A percentile compares a stretch with the other conserved stretches of the same genome.
Conservation (phyloP, 1,140 invertebrate genomes). For the Trissolcus basalis region DNA sequence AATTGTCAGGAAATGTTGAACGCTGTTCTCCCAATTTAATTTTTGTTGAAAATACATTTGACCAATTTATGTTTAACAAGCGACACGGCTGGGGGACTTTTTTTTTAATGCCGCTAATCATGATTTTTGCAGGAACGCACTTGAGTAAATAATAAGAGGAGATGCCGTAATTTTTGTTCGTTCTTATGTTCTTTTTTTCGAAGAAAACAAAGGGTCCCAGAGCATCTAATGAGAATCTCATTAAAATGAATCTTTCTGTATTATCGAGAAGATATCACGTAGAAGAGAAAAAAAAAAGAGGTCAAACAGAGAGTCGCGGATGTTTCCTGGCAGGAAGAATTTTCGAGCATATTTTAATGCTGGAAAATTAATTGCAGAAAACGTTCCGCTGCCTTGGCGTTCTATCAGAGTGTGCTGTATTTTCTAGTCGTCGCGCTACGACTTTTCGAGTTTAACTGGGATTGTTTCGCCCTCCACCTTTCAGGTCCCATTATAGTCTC, state of each 20-base stretch:
- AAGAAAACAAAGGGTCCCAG: slow-evolving; percentile 28
- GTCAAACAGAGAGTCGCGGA: slow-evolving; percentile 32
- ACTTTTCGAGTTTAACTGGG: slow-evolving; percentile 63
- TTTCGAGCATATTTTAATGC: slow-evolving; percentile 62
- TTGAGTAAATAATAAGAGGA: slow-evolving; percentile 33
- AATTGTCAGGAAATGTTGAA: too few species aligned
- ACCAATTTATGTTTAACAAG: too few species aligned
- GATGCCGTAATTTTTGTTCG: slow-evolving; percentile 16
- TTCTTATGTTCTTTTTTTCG: too few species aligned
- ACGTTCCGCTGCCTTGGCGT: slow-evolving; percentile 48
- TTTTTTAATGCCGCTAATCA: too few species aligned
- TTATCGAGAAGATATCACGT: slow-evolving; percentile 48
- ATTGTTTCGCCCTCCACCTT: slow-evolving; percentile 67
- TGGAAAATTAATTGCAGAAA: slow-evolving; percentile 64
- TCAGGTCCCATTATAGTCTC: slow-evolving; percentile 64
- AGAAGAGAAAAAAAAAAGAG: slow-evolving; percentile 43
- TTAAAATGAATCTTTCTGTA: slow-evolving; percentile 59
- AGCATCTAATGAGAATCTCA: slow-evolving; percentile 53
- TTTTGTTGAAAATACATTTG: too few species aligned
- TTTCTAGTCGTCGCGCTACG: slow-evolving; percentile 64
- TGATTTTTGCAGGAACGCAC: slow-evolving; percentile 16
- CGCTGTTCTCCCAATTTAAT: too few species aligned
- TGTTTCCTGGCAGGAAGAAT: slow-evolving; percentile 44
- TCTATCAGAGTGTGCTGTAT: slow-evolving; percentile 60
- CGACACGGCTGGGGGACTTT: too few species aligned